Percentiles rank a stretch among this genome's conserved stretches.
phyloP scores from a whole-genome alignment of 2,113 vertebrate genomes.

The Atrichornis clamosus region DNA sequence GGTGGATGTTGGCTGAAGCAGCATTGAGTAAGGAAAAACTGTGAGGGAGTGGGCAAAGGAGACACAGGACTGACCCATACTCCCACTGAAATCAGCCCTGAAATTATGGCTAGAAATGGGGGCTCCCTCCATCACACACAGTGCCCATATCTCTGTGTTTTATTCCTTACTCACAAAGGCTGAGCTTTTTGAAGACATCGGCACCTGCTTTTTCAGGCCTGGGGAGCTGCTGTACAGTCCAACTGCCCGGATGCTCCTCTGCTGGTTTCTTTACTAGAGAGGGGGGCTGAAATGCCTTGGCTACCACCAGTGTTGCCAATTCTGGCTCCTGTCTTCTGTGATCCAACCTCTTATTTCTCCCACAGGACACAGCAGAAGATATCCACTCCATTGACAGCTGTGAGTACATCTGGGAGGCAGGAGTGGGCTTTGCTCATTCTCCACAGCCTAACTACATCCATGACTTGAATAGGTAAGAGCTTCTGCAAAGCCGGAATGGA shows the following conservation, averaged over 20 bases:
- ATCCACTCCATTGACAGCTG: constrained; percentile 97
- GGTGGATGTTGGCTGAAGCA: background rate
- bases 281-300: background rate
- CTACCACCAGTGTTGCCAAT: background rate
- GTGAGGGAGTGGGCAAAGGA: background rate
- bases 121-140: background rate
- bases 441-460: constrained; percentile 92
- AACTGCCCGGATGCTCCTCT: background rate
- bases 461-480: constrained; percentile 93
- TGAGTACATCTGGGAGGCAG: constrained; percentile 99
- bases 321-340: background rate
- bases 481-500: background rate
- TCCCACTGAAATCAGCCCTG: background rate
- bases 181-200: background rate
- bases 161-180: background rate
- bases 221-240: background rate
- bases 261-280: background rate
- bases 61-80: background rate
- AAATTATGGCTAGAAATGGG: background rate
- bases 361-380: constrained; percentile 91
- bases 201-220: background rate
- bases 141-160: background rate
- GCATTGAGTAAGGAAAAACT: background rate
- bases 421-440: constrained; percentile 96
- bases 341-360: background rate